phyloP scores from a whole-genome alignment of 2,113 vertebrate genomes.

The Chaetura pelagica region DNA sequence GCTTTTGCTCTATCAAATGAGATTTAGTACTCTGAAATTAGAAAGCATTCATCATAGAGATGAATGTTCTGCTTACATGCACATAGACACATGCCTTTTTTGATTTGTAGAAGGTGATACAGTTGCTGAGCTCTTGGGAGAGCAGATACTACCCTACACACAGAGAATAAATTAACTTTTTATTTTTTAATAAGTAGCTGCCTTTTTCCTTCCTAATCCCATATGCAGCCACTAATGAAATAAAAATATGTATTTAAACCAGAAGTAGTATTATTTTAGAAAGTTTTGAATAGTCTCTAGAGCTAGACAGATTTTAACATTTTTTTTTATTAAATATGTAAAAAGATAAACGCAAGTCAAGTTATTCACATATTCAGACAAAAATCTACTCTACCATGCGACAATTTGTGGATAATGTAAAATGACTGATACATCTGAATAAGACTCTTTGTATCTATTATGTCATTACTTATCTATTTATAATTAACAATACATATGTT shows the following conservation, averaged over 20 bases:
- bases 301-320: constrained; percentile 81
- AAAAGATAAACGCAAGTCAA: constrained; percentile 96
- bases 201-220: background rate
- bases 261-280: background rate
- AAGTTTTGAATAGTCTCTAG: constrained; percentile 54
- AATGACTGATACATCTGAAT: constrained; percentile 89
- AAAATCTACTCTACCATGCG: constrained; percentile 97
- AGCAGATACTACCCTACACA: background rate
- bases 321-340: constrained; percentile 99
- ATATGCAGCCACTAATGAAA: background rate
- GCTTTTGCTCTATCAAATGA: background rate
- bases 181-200: background rate
- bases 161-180: background rate
- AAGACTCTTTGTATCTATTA: constrained; percentile 86
- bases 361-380: constrained; percentile 95
- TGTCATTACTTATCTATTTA: constrained; percentile 91
- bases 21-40: background rate
- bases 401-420: constrained; percentile 91
- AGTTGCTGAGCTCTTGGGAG: background rate
- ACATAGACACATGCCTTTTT: background rate
- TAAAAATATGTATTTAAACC: background rate
- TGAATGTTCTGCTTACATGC: background rate
- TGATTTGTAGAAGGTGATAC: background rate
- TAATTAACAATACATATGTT: constrained; percentile 98
- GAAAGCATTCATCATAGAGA: background rate